Evolutionary conservation across 2,113 vertebrate genomes (phyloP).

Genomic region (Lepidothrix coronata): DNA sequence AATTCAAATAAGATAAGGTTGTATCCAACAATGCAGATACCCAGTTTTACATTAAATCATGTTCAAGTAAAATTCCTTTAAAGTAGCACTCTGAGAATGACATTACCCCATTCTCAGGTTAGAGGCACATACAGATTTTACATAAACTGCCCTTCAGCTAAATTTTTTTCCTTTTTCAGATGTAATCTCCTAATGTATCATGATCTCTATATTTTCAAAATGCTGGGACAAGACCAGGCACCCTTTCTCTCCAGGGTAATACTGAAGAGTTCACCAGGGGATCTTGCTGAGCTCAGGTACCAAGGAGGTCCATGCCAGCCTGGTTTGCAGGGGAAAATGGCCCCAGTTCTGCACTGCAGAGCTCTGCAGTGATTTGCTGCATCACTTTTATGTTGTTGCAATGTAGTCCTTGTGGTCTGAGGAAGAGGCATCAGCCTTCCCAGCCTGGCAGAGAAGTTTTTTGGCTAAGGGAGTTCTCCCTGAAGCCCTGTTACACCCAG

Average conservation of each 20-base stretch:
- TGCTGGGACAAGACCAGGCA: neutral
- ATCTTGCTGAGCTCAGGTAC: neutral
- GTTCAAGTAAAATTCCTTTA: neutral
- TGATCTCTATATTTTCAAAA: neutral
- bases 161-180: neutral
- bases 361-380: conserved; percentile 25
- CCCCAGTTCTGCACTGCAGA: conserved; percentile 33
- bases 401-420: neutral
- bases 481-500: fast-evolving
- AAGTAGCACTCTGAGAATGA: neutral
- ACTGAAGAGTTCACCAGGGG: neutral
- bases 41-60: neutral
- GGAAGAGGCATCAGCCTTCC: neutral
- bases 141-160: neutral
- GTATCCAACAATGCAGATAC: neutral
- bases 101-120: neutral
- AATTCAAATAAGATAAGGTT: neutral
- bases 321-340: neutral
- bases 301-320: neutral
- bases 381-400: neutral
- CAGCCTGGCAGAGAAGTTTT: neutral
- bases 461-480: neutral
- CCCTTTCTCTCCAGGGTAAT: neutral
- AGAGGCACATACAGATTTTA: neutral
- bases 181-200: neutral